phyloP scores from a whole-genome alignment of 2,797 vertebrate species.

The Channallabes apus region DNA sequence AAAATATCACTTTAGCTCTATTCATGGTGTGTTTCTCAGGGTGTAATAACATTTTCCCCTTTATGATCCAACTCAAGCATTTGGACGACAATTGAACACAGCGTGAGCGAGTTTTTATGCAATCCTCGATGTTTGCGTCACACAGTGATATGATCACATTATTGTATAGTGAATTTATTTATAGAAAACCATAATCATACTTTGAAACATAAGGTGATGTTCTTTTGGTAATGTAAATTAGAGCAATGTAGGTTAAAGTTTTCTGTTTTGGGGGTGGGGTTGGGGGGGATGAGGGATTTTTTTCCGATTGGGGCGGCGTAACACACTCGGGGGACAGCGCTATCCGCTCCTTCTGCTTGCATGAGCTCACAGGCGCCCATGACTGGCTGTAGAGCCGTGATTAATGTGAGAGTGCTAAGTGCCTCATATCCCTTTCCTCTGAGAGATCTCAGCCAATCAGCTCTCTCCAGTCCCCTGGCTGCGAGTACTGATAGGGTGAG shows the following conservation, averaged over 20 bases:
- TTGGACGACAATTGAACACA: neutral
- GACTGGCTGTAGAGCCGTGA: too few species aligned
- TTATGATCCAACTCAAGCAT: neutral
- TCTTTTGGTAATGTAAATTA: neutral
- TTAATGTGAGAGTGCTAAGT: too few species aligned
- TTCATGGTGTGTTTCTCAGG: slow-evolving; percentile 4
- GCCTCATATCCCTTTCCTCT: too few species aligned
- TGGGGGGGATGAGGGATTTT: too few species aligned
- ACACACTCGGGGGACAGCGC: too few species aligned
- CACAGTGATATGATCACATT: neutral
- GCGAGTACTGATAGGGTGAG: too few species aligned
- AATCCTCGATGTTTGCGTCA: neutral
- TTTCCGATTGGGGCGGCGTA: too few species aligned
- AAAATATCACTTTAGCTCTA: slow-evolving; percentile 16
- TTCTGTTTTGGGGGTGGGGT: too few species aligned
- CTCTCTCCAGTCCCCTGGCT: too few species aligned
- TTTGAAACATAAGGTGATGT: neutral
- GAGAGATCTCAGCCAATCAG: too few species aligned
- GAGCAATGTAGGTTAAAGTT: neutral
- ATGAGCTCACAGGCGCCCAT: too few species aligned
- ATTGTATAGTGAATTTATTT: slow-evolving; percentile 9
- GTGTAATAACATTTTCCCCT: slow-evolving; percentile 10
- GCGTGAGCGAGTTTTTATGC: neutral
- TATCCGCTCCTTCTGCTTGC: too few species aligned
- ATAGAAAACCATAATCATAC: neutral